These are phyloP conservation scores for Nymphalis urticae DNA, from an alignment of 2,888 invertebrate species.

Conservation along the genomic window DNA sequence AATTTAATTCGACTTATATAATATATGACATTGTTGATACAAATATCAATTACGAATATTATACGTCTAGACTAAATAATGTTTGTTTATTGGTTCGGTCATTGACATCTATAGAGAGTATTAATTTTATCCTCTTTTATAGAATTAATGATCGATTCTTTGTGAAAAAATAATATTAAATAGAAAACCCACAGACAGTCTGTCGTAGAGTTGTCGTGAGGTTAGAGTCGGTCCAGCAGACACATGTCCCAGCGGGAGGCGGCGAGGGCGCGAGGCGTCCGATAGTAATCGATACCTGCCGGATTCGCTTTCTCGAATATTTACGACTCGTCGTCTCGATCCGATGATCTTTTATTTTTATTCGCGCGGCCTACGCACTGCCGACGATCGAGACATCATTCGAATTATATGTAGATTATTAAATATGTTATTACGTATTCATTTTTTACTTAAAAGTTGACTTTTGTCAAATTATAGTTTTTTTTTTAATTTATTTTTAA, in stretches of 20 bases:
- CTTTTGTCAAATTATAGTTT: neutral
- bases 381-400: slow-evolving; percentile 10
- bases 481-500: neutral
- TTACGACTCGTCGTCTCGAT: slow-evolving; percentile 47
- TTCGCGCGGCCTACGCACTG: slow-evolving; percentile 54
- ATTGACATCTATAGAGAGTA: too few relatives aligned
- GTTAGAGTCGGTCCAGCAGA: slow-evolving; percentile 16
- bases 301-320: slow-evolving; percentile 55
- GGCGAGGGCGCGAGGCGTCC: slow-evolving; percentile 54
- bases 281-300: slow-evolving; percentile 67
- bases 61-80: too few relatives aligned
- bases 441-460: neutral
- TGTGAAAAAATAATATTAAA: neutral
- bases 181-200: slow-evolving; percentile 19
- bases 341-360: slow-evolving; percentile 53
- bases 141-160: too few relatives aligned
- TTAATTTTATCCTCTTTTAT: too few relatives aligned
- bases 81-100: too few relatives aligned
- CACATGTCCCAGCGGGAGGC: slow-evolving; percentile 58
- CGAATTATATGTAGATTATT: neutral
- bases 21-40: too few relatives aligned
- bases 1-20: too few relatives aligned
- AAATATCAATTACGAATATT: too few relatives aligned
- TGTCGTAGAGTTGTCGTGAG: slow-evolving; percentile 29
- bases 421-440: neutral